These are phyloP conservation scores for Luperina nickerlii DNA, from an alignment of 2,888 invertebrate species.

Conservation along the genomic window DNA sequence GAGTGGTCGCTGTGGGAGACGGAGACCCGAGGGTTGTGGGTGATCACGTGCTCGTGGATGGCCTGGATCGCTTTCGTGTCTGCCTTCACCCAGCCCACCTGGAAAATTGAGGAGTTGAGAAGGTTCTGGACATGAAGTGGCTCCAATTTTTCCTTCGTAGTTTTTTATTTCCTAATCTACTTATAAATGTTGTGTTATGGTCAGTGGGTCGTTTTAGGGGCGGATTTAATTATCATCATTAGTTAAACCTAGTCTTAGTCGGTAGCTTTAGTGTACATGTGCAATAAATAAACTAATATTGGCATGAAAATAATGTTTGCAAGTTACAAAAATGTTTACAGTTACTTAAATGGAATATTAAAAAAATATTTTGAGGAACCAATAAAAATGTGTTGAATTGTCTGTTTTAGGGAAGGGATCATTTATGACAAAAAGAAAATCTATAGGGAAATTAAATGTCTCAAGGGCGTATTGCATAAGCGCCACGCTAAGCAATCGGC, in stretches of 20 bases:
- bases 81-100: slow-evolving; percentile 96
- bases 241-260: background rate
- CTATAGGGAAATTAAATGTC: background rate
- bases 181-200: too few species aligned
- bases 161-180: background rate
- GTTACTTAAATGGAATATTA: too few species aligned
- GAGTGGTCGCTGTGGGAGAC: slow-evolving; percentile 94
- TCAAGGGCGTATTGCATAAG: background rate
- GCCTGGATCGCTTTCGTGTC: slow-evolving; percentile 96
- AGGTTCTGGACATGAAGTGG: background rate
- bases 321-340: background rate
- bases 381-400: background rate
- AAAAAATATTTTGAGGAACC: background rate
- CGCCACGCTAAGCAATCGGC: background rate
- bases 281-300: background rate
- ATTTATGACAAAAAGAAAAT: background rate
- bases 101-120: slow-evolving; percentile 58
- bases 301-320: background rate
- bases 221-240: background rate
- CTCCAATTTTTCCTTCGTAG: background rate
- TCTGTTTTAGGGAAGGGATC: background rate
- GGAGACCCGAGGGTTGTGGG: slow-evolving; percentile 95
- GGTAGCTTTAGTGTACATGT: too few species aligned
- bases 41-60: slow-evolving; percentile 96
- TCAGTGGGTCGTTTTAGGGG: too few species aligned